Evolutionary conservation across 2,113 vertebrate genomes (phyloP).

Genomic region (Eonycteris spelaea): DNA sequence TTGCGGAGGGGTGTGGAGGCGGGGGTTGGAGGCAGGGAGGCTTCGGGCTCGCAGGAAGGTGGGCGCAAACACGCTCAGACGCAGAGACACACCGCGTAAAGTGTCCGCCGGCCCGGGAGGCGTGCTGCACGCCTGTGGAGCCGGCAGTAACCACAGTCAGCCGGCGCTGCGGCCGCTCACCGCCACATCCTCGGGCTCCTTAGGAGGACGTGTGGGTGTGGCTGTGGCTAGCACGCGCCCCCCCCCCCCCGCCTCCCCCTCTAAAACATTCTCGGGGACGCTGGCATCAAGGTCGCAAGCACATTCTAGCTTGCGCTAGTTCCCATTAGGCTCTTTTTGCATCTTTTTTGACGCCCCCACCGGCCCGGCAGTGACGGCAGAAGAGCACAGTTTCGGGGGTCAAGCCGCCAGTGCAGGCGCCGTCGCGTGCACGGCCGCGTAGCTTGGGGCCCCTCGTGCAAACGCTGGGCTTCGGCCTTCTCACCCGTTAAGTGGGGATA

Average conservation of each 20-base stretch:
- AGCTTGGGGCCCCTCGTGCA: background rate
- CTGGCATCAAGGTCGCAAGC: background rate
- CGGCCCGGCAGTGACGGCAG: background rate
- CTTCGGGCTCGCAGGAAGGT: fast-evolving
- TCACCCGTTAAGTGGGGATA: background rate
- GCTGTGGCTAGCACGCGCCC: background rate
- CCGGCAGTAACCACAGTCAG: background rate
- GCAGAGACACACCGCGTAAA: too few relatives aligned
- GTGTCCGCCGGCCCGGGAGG: background rate
- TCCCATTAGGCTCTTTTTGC: background rate
- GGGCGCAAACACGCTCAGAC: background rate
- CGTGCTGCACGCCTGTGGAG: too few relatives aligned
- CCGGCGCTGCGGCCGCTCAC: background rate
- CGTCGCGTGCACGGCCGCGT: too few relatives aligned
- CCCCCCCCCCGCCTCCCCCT: background rate
- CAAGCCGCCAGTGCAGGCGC: background rate
- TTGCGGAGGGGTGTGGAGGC: background rate
- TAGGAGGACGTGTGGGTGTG: background rate
- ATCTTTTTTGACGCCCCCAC: background rate
- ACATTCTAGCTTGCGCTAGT: background rate
- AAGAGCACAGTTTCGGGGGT: background rate
- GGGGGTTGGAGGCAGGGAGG: background rate
- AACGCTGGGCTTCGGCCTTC: background rate
- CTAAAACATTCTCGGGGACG: background rate
- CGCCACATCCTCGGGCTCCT: background rate